These are phyloP conservation scores for Phylloscopus trochiloides DNA, from an alignment of 2,113 vertebrate genomes.

Conservation along the genomic window DNA sequence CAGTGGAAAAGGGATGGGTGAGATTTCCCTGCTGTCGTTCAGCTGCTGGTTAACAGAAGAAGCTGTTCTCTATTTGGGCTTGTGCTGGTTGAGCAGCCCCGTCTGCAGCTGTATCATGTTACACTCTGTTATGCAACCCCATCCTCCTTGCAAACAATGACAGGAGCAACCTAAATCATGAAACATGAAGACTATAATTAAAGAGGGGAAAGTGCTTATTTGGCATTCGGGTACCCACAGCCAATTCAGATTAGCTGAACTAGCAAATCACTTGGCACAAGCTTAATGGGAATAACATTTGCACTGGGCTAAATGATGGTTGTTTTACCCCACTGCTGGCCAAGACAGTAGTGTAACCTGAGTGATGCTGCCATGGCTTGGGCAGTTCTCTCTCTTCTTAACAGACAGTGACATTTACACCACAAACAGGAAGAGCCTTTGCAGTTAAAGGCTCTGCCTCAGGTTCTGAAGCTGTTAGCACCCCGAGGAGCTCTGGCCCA, in stretches of 20 bases:
- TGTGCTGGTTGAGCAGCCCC: neutral
- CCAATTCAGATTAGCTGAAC: conserved; percentile 49
- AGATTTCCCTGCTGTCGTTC: conserved; percentile 36
- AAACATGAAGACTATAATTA: conserved; percentile 33
- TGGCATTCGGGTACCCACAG: conserved; percentile 2
- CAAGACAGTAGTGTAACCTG: conserved; percentile 1
- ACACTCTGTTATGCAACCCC: neutral
- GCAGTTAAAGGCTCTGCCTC: neutral
- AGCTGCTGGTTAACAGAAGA: conserved; percentile 28
- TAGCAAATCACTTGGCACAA: conserved; percentile 26
- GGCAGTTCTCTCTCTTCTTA: neutral
- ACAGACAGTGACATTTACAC: neutral
- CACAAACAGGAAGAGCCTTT: neutral
- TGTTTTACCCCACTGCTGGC: neutral
- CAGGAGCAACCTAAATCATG: conserved; percentile 11
- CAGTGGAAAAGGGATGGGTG: neutral
- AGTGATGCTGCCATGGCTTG: neutral
- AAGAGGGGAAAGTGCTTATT: conserved; percentile 37
- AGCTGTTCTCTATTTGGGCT: conserved; percentile 38
- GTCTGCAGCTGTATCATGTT: neutral
- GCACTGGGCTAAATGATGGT: neutral
- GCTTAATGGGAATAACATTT: conserved; percentile 29
- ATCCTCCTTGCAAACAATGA: conserved; percentile 32
- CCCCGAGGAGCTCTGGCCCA: neutral
- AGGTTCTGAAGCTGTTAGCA: neutral